Conservation (phyloP, 2,888 invertebrate genomes). For the Xiphydria camelus region DNA sequence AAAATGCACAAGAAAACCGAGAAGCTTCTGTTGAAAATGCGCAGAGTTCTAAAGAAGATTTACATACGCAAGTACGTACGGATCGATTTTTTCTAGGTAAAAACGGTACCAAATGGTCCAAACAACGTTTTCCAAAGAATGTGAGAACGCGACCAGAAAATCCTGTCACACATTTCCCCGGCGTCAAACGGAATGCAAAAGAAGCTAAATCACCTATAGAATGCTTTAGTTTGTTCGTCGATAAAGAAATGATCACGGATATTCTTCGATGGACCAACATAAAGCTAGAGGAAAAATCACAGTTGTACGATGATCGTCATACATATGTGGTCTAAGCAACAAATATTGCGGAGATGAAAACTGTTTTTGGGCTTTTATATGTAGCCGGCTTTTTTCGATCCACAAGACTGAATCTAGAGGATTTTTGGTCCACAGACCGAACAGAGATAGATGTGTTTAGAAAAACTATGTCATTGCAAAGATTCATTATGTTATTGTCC, state of each 20-base stretch:
- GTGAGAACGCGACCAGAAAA: neutral
- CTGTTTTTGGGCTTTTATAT: neutral
- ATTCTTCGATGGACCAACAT: neutral
- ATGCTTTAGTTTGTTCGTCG: neutral
- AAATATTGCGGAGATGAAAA: neutral
- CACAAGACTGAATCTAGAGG: slow-evolving; percentile 15
- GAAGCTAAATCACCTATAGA: neutral
- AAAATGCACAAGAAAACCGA: too few species aligned
- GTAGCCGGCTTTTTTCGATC: neutral
- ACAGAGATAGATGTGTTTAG: slow-evolving; percentile 15
- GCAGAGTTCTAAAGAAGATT: too few species aligned
- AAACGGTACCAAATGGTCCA: neutral
- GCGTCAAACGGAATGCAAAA: neutral
- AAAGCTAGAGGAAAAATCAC: neutral
- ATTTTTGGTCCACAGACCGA: slow-evolving; percentile 19
- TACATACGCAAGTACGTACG: too few species aligned
- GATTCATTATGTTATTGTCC: neutral
- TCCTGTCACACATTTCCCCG: neutral
- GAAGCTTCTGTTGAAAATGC: too few species aligned
- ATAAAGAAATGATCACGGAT: neutral
- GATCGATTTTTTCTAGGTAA: too few species aligned
- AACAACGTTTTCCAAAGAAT: neutral
- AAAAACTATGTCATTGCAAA: slow-evolving; percentile 12
- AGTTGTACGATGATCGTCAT: neutral
- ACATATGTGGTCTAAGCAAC: neutral